Conservation (phyloP, 1,140 invertebrate species). For the Aplysia californica region DNA sequence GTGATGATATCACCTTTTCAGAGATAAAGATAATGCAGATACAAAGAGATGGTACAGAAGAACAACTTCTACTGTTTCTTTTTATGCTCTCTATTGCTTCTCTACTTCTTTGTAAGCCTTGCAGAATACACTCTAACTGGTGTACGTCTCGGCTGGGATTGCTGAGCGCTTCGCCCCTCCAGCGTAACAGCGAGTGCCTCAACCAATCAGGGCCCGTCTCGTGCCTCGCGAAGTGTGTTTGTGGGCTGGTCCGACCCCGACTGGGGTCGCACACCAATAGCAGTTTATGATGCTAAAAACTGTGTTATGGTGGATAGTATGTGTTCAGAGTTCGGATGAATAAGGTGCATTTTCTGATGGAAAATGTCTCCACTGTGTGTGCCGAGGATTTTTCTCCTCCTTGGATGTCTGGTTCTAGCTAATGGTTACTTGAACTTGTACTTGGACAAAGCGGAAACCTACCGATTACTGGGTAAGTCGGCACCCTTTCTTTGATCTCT, state of each 20-base stretch:
- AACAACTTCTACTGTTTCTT: too few relatives aligned
- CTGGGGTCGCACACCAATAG: slow-evolving; percentile 3
- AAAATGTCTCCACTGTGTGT: slow-evolving; percentile 37
- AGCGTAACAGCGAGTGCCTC: too few relatives aligned
- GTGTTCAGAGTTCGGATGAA: slow-evolving; percentile 25
- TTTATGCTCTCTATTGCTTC: too few relatives aligned
- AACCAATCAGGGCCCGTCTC: slow-evolving; percentile 18
- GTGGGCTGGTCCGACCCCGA: slow-evolving; percentile 31
- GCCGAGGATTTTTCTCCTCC: slow-evolving; percentile 33
- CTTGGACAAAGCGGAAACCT: slow-evolving; percentile 51
- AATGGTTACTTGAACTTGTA: slow-evolving; percentile 51
- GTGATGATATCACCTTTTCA: too few relatives aligned
- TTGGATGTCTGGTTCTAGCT: slow-evolving; percentile 36
- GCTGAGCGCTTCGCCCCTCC: too few relatives aligned
- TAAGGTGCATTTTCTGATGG: slow-evolving; percentile 29
- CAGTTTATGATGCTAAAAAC: not conserved
- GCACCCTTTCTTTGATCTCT: too few relatives aligned
- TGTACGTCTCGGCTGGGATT: too few relatives aligned
- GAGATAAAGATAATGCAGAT: too few relatives aligned
- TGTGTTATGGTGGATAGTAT: slow-evolving; percentile 13
- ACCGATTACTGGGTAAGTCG: slow-evolving; percentile 55
- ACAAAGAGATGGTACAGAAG: too few relatives aligned
- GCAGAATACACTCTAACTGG: too few relatives aligned
- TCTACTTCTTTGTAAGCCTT: too few relatives aligned
- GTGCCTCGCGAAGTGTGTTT: slow-evolving; percentile 26